phyloP scores from a whole-genome alignment of 2,113 vertebrate species.

The Neolamprologus tretocephalus region DNA sequence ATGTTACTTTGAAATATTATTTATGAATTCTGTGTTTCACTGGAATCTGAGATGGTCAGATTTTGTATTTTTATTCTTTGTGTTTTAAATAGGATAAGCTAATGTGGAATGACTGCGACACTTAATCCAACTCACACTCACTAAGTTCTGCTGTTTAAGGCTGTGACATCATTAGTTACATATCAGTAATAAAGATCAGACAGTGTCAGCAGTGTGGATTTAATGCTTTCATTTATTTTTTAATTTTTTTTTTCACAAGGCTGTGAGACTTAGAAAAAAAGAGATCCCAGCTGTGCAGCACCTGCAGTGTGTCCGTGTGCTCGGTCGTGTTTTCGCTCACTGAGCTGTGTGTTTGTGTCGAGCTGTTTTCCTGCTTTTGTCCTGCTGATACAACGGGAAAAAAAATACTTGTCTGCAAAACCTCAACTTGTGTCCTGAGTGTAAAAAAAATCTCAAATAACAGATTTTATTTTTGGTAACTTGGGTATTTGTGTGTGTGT shows the following conservation, averaged over 20 bases:
- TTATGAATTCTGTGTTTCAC: neutral
- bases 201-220: neutral
- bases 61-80: neutral
- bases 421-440: constrained; percentile 43
- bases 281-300: neutral
- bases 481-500: constrained; percentile 4
- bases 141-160: neutral
- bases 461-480: constrained; percentile 11
- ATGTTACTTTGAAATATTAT: neutral
- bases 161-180: neutral
- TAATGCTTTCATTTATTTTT: neutral
- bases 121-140: neutral
- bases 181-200: neutral
- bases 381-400: constrained; percentile 7
- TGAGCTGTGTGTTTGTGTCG: constrained; percentile 6
- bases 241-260: rapidly evolving
- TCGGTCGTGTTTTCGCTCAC: neutral
- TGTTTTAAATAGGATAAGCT: neutral
- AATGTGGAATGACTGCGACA: neutral
- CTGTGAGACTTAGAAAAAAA: neutral
- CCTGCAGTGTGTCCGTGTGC: neutral
- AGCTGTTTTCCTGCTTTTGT: constrained; percentile 1
- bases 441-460: neutral
- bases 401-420: constrained; percentile 29
- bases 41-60: neutral